Percentiles rank a stretch among this genome's conserved stretches.
Conservation (phyloP, 2,797 vertebrate genomes). For the Poliocrania exsul region DNA sequence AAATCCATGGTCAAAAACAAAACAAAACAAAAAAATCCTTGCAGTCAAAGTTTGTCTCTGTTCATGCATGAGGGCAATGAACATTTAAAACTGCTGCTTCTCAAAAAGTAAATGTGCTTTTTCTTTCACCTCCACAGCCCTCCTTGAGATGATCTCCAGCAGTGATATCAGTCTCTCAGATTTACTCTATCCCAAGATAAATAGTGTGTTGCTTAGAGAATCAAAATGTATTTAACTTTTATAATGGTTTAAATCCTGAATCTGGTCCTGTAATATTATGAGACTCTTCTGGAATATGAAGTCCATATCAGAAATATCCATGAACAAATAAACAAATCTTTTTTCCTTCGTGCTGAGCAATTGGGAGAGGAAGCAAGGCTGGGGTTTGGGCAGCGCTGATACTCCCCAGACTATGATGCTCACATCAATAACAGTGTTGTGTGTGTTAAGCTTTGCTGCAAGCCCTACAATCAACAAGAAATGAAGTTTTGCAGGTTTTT, state of each 20-base stretch:
- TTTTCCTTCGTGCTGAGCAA: background rate
- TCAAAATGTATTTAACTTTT: slow-evolving; percentile 42
- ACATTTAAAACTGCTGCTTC: background rate
- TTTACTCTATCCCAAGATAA: slow-evolving; percentile 61
- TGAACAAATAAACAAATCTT: slow-evolving; percentile 18
- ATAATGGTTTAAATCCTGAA: slow-evolving; percentile 42
- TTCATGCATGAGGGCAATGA: background rate
- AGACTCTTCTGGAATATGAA: slow-evolving; percentile 27
- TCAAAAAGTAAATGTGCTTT: background rate
- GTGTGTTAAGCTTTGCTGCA: background rate
- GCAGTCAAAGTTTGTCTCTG: background rate
- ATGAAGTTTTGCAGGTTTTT: background rate
- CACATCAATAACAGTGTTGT: background rate
- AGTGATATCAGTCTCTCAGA: slow-evolving; percentile 13
- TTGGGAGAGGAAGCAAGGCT: background rate
- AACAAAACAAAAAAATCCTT: background rate
- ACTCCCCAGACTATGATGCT: background rate
- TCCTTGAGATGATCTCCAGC: slow-evolving; percentile 20
- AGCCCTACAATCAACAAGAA: background rate
- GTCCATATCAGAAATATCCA: slow-evolving; percentile 5
- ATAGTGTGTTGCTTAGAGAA: slow-evolving; percentile 44
- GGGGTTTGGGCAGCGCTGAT: background rate
- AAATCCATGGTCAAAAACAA: slow-evolving; percentile 12
- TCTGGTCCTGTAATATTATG: background rate
- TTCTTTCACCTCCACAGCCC: background rate